phyloP scores from a whole-genome alignment of 1,140 invertebrate genomes.

The Euwallacea fornicatus region DNA sequence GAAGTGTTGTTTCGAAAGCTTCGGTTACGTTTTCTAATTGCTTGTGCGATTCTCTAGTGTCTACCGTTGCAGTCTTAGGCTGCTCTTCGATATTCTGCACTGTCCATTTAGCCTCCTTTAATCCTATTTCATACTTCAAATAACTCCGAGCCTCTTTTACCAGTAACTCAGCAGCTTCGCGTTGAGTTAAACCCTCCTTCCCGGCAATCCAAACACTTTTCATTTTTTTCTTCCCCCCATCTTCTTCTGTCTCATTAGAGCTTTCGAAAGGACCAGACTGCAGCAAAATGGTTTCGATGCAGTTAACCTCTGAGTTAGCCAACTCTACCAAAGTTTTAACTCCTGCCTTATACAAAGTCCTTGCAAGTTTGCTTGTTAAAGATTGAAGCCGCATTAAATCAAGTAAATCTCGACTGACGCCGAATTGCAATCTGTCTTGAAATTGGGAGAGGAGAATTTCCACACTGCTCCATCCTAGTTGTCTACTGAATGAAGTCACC shows the following conservation, averaged over 20 bases:
- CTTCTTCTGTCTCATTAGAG: slow-evolving; percentile 73
- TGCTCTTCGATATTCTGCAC: not conserved
- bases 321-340: slow-evolving; percentile 77
- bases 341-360: slow-evolving; percentile 83
- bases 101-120: slow-evolving; percentile 62
- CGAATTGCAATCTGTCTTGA: slow-evolving; percentile 91
- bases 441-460: slow-evolving; percentile 90
- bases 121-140: slow-evolving; percentile 65
- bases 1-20: too few species aligned
- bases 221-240: slow-evolving; percentile 66
- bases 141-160: slow-evolving; percentile 78
- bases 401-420: slow-evolving; percentile 87
- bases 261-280: slow-evolving; percentile 84
- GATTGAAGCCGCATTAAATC: slow-evolving; percentile 86
- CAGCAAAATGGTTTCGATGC: slow-evolving; percentile 76
- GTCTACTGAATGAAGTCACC: slow-evolving; percentile 60
- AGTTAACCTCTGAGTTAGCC: slow-evolving; percentile 68
- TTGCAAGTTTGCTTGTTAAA: slow-evolving; percentile 82
- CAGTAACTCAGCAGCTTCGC: slow-evolving; percentile 78
- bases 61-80: not conserved
- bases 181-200: slow-evolving; percentile 75
- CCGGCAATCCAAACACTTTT: slow-evolving; percentile 82
- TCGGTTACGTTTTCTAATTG: too few species aligned
- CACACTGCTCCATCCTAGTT: slow-evolving; percentile 91
- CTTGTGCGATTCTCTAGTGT: too few species aligned